Evolutionary conservation across 1,140 invertebrate species (phyloP), one percentile per base, ranked within the genome.

Genomic region (Drosophila persimilis): DNA sequence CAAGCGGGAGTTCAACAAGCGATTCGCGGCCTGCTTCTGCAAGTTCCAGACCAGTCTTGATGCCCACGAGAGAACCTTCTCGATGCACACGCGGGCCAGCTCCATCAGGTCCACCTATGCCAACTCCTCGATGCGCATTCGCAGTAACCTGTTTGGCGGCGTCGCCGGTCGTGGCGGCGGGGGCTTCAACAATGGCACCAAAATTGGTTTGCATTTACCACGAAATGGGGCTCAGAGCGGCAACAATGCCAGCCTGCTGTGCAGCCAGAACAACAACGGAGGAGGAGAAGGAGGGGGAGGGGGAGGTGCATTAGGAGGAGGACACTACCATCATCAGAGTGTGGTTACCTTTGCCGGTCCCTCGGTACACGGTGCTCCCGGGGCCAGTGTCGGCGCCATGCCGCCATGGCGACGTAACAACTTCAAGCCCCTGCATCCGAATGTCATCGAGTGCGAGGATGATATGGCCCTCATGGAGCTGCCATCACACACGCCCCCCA

Each of bases 1-100:
- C 76, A 95, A 95, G 83, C 93, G 94, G 22, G 95, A 95, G 91
- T 95, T 95, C 69, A 93, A 94, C 73, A 93, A 94, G 63, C 92
- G 94, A 11, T 95, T 94, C 74, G 93, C 94, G 9, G 74, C 84
- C 6, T 91, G 86, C 58, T 90, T 91, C 41, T 91, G 90, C 56
- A 84, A 88, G 51, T 81, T 88, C 47, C 67, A 88, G 47, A 89
- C 85, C 2, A 74, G 62, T n/a, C 50, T 90, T 46, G 90, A 90
- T 4, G 52, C 59, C 7, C 78, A 88, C 24, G 90, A 91, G 13
- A 72, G 90, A 6, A 91, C 89, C 2, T 62, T 90, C 2, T 91
- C 90, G n/a, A 84, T 91, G 80, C 90, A 90, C 60, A 91, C 90
- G 9, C 72, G 90, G 1, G 90, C 86, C 47, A 91, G 73, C 51